Evolutionary conservation across 2,888 invertebrate species (phyloP), one percentile per base, ranked within the genome.

Genomic region (Germaria angustata): DNA sequence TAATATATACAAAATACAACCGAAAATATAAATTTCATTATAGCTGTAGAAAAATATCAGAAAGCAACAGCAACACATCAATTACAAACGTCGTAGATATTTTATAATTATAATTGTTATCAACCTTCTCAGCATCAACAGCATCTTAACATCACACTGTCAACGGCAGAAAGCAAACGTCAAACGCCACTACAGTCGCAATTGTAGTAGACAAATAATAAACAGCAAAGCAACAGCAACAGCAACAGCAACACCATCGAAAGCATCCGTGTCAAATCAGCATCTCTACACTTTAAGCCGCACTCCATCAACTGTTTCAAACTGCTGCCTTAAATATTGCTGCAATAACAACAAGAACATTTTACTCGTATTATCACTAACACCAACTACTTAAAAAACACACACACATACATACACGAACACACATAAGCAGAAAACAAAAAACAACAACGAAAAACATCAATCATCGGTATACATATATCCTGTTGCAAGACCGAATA

Each of bases 381-480:
- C 28, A 51, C 11, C 17, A 61, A 28, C 28, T 20, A 15, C 22
- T 17, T 15, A 4, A n/a, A 44, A 24, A 57, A 75, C 32, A 20
- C 9, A 17, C 13, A 66, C 59, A 59, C 53, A 24, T 22, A 51
- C 17, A 36, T 55, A 44, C 15, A 72, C 15, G 22, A 15, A 15
- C 15, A 63, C 49, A 53, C 71, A 79, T 13, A 39, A 39, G 6
- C 28, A 28, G 28, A 63, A 46, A 13, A 53, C 51, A 44, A 32
- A 49, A 57, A 41, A 75, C 44, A 46, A 71, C 32, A 22, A 75
- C 73, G 28, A 68, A 53, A 20, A 65, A 66, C 69, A 82, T 75
- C 75, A 75, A 79, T 79, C 82, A 75, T 69, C 17, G n/a, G 9
- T 34, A 65, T 57, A 71, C 51, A 78, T 72, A 71, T 57, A 78